A percentile compares a stretch with the other conserved stretches of the same genome.
Evolutionary conservation across 1,140 invertebrate genomes (phyloP).

Genomic region (Pseudobourletiella spinata): DNA sequence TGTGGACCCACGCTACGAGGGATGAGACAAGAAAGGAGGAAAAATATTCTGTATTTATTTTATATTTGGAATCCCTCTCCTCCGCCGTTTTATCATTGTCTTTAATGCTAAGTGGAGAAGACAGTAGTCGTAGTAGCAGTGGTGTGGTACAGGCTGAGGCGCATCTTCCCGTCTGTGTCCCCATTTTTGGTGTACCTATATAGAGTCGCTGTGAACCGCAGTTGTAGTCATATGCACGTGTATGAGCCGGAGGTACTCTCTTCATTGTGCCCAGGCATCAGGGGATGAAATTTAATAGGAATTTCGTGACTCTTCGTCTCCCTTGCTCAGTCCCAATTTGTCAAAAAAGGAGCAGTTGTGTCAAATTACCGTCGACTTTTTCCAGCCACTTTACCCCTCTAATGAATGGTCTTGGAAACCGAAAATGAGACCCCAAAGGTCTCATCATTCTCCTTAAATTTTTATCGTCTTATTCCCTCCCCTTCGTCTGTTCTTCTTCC

Average conservation of each 20-base stretch:
- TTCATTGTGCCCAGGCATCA: not conserved
- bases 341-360: conserved; percentile 25
- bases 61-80: not conserved
- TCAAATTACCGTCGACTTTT: conserved; percentile 24
- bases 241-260: not conserved
- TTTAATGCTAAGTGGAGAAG: not conserved
- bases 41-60: not conserved
- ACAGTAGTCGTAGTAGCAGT: not conserved
- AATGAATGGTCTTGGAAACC: conserved; percentile 31
- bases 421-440: conserved; percentile 33
- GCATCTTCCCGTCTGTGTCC: not conserved
- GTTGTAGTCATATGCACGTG: not conserved
- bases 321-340: conserved; percentile 25
- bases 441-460: conserved; percentile 18
- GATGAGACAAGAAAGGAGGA: not conserved
- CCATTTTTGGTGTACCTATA: not conserved
- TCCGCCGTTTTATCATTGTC: not conserved
- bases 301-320: conserved; percentile 22
- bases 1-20: not conserved
- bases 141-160: too few species aligned
- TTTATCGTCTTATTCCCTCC: conserved; percentile 6
- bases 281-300: conserved; percentile 24
- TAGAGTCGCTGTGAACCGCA: too few species aligned
- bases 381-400: conserved; percentile 7
- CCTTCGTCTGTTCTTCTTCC: not conserved